Percentiles rank a stretch among this genome's conserved stretches.
phyloP scores from a whole-genome alignment of 2,113 vertebrate species.

The Pelobates fuscus region DNA sequence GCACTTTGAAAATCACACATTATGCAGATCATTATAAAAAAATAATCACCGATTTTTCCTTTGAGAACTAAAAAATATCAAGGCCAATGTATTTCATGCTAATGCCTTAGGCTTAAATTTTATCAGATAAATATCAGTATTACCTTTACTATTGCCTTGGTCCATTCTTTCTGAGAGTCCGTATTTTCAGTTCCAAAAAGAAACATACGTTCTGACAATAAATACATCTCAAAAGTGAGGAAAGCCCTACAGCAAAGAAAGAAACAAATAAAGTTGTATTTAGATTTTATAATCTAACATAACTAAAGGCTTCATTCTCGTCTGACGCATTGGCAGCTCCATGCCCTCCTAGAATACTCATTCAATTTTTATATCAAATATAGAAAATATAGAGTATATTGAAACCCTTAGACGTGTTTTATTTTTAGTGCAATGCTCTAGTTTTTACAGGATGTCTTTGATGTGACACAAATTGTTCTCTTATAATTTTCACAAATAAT shows the following conservation, averaged over 20 bases:
- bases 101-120: constrained; percentile 50
- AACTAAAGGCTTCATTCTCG: constrained; percentile 3
- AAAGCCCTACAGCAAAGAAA: constrained; percentile 74
- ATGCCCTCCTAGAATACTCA: constrained; percentile 21
- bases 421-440: background rate
- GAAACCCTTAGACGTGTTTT: background rate
- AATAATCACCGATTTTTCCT: constrained; percentile 45
- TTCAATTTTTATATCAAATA: constrained; percentile 31
- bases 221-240: constrained; percentile 90
- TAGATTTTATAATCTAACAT: constrained; percentile 47
- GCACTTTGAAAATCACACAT: constrained; percentile 46
- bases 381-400: constrained; percentile 14
- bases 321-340: constrained; percentile 36
- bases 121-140: constrained; percentile 53
- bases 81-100: constrained; percentile 37
- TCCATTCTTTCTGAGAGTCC: constrained; percentile 86
- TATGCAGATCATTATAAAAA: background rate
- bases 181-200: constrained; percentile 83
- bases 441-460: background rate
- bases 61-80: constrained; percentile 43
- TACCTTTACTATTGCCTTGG: constrained; percentile 89
- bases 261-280: constrained; percentile 46
- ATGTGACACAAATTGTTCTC: constrained; percentile 2
- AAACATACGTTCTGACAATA: constrained; percentile 83
- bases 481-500: background rate